Conservation (phyloP, 2,888 invertebrate species). For the Erebia ligea region DNA sequence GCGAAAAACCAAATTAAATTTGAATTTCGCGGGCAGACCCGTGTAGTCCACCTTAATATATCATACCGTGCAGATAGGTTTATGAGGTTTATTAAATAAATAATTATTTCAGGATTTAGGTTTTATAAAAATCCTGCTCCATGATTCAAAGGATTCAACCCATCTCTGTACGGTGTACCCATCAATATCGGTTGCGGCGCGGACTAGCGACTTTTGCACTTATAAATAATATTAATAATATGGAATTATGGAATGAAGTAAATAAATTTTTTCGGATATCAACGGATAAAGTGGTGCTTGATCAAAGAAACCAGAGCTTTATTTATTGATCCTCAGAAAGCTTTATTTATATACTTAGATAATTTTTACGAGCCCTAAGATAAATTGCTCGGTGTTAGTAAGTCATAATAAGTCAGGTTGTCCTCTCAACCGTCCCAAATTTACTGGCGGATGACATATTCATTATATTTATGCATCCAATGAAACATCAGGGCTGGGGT, state of each 20-base stretch:
- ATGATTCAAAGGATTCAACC: no score
- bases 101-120: no score
- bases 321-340: conserved; percentile 4
- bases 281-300: background rate
- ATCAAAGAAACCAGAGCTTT: conserved; percentile 3
- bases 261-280: background rate
- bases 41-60: no score
- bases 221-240: no score
- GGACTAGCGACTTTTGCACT: no score
- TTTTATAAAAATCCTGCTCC: no score
- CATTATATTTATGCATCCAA: conserved; percentile 58
- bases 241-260: background rate
- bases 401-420: conserved; percentile 47
- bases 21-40: no score
- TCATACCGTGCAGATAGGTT: no score
- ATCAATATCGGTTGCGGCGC: no score
- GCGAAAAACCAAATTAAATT: no score
- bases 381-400: conserved; percentile 15
- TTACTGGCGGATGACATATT: conserved; percentile 62
- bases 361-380: conserved; percentile 15
- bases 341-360: background rate
- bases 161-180: no score
- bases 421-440: conserved; percentile 54
- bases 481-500: conserved; percentile 53
- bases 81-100: no score